These are phyloP conservation scores for Taenaris catops DNA, from an alignment of 2,888 invertebrate genomes.

Conservation along the genomic window DNA sequence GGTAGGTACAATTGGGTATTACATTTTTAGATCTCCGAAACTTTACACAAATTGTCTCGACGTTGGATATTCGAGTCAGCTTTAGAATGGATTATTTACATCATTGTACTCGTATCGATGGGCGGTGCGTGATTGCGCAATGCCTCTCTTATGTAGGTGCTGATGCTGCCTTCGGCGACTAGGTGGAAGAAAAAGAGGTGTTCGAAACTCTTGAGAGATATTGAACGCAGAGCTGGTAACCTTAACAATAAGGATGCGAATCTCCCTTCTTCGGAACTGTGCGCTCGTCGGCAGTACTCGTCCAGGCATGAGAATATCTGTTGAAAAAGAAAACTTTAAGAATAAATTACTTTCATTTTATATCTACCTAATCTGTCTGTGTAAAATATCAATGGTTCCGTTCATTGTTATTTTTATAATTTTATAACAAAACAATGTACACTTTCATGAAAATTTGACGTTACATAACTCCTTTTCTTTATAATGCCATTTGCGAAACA, in stretches of 20 bases:
- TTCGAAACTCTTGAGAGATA: constrained; percentile 96
- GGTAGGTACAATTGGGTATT: too few relatives aligned
- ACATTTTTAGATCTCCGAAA: too few relatives aligned
- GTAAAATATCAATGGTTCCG: too few relatives aligned
- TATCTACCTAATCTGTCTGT: too few relatives aligned
- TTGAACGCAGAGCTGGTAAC: constrained; percentile 93
- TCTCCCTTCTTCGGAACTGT: constrained; percentile 95
- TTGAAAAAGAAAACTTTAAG: constrained; percentile 4
- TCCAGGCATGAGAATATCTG: constrained; percentile 94
- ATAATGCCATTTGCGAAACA: too few relatives aligned
- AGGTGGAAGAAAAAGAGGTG: constrained; percentile 97
- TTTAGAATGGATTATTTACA: too few relatives aligned
- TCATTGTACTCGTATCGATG: constrained; percentile 38
- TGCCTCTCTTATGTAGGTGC: constrained; percentile 91
- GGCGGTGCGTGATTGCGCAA: constrained; percentile 82
- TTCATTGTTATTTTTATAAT: too few relatives aligned
- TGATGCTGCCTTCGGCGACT: constrained; percentile 92
- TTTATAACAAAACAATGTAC: too few relatives aligned
- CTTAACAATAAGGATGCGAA: constrained; percentile 96
- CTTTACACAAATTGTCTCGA: neutral
- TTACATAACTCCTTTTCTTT: too few relatives aligned
- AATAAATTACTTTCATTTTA: too few relatives aligned
- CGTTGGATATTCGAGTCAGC: too few relatives aligned
- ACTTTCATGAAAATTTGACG: too few relatives aligned
- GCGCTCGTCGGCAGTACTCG: constrained; percentile 93